Evolutionary conservation across 2,797 vertebrate species (phyloP), one percentile per base, ranked within the genome.

Genomic region (Bradypodion ventrale): DNA sequence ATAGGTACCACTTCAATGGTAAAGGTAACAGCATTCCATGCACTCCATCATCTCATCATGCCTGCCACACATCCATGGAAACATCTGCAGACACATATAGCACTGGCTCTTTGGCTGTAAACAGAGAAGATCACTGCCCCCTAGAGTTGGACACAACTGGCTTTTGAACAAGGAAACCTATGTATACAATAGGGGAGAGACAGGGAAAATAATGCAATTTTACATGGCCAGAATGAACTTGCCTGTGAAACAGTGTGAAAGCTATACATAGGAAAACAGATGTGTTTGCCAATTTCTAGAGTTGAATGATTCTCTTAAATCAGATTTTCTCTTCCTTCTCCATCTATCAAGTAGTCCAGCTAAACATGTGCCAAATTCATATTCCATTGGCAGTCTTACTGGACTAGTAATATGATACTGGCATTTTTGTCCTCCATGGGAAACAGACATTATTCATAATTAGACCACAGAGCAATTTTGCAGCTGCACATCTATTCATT

Each of bases 361-460:
- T 19, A 37, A 52, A 37, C 12, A 4, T 21, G 32, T 63, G 56
- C n/a, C 83, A 72, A 78, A 21, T 3, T 84, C 29, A 77, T 2
- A 25, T 42, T 66, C 56, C 40, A 52, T 23, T 42, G 44, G 19
- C 37, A 79, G 68, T 65, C 35, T 13, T n/a, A 29, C 12, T 32
- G 37, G 35, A 75, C 37, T 65, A 29, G 69, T 85, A 32, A 85
- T 74, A 32, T 29, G 70, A 13, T 66, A 25, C 29, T 74, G 70
- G 60, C 78, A 75, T 75, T 85, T 85, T 65, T 85, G 32, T 84
- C 49, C 27, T 59, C 37, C 68, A 21, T 69, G 3, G n/a, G 16
- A 46, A 85, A 59, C 5, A 66, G 42, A 13, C 37, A 75, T 80
- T 69, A 80, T 68, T 66, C 62, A 68, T 80, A 68, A 63, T 75